phyloP scores from a whole-genome alignment of 2,797 vertebrate genomes.

The Muscicapa striata region DNA sequence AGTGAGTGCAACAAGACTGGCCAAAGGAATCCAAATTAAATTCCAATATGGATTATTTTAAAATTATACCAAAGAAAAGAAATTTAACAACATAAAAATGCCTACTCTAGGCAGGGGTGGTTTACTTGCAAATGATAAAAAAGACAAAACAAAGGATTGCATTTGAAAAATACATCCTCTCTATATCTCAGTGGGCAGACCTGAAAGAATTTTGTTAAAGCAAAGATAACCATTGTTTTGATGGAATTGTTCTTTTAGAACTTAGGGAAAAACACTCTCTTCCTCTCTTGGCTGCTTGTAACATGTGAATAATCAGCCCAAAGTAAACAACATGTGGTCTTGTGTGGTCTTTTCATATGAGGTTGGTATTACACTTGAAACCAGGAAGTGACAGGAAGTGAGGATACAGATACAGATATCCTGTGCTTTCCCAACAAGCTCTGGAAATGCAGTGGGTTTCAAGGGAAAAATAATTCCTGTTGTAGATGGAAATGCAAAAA shows the following conservation, averaged over 20 bases:
- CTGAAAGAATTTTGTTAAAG: not conserved
- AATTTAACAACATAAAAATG: not conserved
- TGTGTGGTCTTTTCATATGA: constrained; percentile 36
- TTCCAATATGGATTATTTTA: not conserved
- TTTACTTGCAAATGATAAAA: not conserved
- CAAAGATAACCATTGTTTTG: not conserved
- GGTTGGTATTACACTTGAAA: not conserved
- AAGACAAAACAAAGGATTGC: not conserved
- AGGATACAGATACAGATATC: not conserved
- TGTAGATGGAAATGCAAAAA: not conserved
- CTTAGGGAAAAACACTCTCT: not conserved
- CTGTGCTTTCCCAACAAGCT: not conserved
- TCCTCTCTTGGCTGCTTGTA: not conserved
- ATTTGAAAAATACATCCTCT: too few species aligned
- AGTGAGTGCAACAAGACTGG: not conserved
- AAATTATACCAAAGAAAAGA: not conserved
- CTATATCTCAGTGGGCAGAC: not conserved
- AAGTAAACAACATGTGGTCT: constrained; percentile 59
- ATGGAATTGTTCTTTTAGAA: not conserved
- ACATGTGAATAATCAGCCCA: constrained; percentile 12
- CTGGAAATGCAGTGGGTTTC: not conserved
- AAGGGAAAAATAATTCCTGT: not conserved
- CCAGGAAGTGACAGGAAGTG: not conserved
- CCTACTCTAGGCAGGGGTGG: not conserved
- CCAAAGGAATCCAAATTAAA: not conserved